Conservation (phyloP, 1,140 invertebrate species). For the Papilio polyxenes region DNA sequence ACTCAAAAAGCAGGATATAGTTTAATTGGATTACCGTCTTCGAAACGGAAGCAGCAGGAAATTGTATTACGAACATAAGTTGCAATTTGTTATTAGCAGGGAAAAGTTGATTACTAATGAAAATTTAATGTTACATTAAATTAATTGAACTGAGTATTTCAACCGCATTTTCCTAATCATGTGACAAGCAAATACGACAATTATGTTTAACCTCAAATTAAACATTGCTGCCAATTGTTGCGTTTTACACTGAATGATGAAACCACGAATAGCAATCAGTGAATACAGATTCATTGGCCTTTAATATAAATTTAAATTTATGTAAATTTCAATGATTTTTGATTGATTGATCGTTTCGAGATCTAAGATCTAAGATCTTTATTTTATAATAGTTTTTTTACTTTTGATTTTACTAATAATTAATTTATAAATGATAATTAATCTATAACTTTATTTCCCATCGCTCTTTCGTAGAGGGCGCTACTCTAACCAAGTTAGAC, state of each 20-base stretch:
- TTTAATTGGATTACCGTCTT: slow-evolving; percentile 11
- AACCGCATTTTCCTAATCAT: neutral
- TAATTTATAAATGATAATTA: too few species aligned
- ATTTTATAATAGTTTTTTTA: too few species aligned
- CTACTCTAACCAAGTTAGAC: neutral
- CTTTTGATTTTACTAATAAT: too few species aligned
- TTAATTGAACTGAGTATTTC: neutral
- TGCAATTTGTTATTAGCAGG: neutral
- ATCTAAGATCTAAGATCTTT: too few species aligned
- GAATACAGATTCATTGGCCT: neutral
- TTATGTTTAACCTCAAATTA: slow-evolving; percentile 19
- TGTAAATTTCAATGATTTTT: neutral
- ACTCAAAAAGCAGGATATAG: slow-evolving; percentile 3
- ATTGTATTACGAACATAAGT: neutral
- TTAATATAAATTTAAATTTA: too few species aligned
- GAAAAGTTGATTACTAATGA: neutral
- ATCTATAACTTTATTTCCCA: neutral
- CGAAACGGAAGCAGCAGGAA: neutral
- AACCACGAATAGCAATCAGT: neutral
- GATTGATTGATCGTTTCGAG: neutral
- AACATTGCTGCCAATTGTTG: neutral
- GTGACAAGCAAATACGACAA: neutral
- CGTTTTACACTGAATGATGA: neutral
- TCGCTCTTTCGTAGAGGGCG: neutral
- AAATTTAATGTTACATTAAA: neutral